Percentiles rank a stretch among this genome's conserved stretches.
Conservation (phyloP, 1,140 invertebrate genomes). For the Drosophila lini region DNA sequence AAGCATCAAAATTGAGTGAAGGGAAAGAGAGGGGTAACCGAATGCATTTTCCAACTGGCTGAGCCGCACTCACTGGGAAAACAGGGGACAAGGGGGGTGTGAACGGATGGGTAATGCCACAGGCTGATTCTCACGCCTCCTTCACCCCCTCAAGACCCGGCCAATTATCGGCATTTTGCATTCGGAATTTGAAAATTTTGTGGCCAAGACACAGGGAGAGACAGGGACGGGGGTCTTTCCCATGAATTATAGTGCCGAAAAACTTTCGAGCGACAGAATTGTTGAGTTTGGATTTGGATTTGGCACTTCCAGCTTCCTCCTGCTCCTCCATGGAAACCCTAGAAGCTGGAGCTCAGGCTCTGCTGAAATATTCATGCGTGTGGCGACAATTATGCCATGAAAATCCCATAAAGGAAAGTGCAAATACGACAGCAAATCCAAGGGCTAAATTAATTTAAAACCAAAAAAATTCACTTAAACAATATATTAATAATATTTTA, state of each 20-base stretch:
- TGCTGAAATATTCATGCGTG: constrained; percentile 70
- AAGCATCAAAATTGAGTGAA: constrained; percentile 42
- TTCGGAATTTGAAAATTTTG: constrained; percentile 16
- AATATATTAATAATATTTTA: no score
- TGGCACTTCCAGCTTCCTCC: constrained; percentile 11
- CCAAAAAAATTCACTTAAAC: constrained; percentile 28
- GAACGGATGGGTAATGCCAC: constrained; percentile 15
- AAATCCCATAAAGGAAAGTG: constrained; percentile 16
- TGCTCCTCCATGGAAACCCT: not conserved
- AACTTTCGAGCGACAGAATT: constrained; percentile 55
- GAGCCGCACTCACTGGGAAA: constrained; percentile 10
- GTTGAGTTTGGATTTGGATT: constrained; percentile 25
- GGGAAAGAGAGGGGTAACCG: not conserved
- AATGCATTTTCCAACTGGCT: constrained; percentile 49
- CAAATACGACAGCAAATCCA: constrained; percentile 3
- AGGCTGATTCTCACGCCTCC: constrained; percentile 17
- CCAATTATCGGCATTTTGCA: constrained; percentile 60
- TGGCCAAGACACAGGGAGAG: constrained; percentile 25
- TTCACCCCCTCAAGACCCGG: constrained; percentile 3
- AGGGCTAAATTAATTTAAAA: not conserved
- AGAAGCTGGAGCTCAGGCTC: not conserved
- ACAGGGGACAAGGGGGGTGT: not conserved
- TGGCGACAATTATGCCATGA: constrained; percentile 35
- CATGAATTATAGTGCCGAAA: constrained; percentile 72
- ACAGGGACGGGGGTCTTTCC: not conserved